Percentiles rank a stretch among this genome's conserved stretches.
These are phyloP conservation scores for Onychostoma macrolepis DNA, from an alignment of 2,113 vertebrate species.

Conservation along the genomic window DNA sequence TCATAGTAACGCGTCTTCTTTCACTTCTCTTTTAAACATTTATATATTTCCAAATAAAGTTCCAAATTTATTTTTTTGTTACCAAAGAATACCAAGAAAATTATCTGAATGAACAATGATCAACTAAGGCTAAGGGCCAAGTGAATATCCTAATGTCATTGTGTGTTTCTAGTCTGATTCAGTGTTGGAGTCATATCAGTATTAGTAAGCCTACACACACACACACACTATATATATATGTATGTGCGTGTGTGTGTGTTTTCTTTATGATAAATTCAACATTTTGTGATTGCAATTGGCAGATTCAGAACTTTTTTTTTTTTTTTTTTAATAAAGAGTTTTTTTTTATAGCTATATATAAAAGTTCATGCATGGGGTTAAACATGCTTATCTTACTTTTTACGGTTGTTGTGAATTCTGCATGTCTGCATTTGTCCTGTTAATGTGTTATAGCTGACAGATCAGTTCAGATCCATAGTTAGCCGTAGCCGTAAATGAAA, in stretches of 20 bases:
- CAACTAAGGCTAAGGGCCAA: not conserved
- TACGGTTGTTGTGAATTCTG: not conserved
- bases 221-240: no score
- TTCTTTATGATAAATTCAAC: no score
- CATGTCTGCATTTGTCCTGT: not conserved
- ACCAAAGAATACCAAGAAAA: not conserved
- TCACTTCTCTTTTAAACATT: not conserved
- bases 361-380: not conserved
- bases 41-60: not conserved
- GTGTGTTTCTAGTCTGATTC: not conserved
- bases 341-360: not conserved
- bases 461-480: not conserved
- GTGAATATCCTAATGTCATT: not conserved
- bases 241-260: no score
- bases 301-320: no score
- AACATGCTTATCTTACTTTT: not conserved
- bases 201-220: not conserved
- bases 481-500: slow-evolving; percentile 23
- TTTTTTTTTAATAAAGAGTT: no score
- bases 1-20: not conserved
- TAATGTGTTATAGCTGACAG: not conserved
- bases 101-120: not conserved
- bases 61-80: not conserved
- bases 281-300: not conserved
- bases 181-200: not conserved